These are phyloP conservation scores for Odocoileus hemionus DNA, from an alignment of 2,113 vertebrate genomes.

Conservation along the genomic window DNA sequence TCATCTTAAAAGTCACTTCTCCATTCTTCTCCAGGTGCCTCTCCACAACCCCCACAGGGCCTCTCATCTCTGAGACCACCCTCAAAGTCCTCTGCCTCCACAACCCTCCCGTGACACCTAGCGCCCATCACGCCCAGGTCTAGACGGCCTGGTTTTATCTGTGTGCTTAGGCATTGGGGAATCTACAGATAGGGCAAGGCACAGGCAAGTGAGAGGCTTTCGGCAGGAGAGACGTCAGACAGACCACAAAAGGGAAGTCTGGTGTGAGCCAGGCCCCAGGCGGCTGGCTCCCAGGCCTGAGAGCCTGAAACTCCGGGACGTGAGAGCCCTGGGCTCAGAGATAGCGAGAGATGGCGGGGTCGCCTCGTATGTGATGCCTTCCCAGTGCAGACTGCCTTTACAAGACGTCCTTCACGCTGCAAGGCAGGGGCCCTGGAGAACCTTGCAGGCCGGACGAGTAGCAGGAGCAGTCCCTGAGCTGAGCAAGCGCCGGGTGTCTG, in stretches of 20 bases:
- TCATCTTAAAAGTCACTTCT: neutral
- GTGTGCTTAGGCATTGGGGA: neutral
- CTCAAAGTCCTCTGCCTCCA: neutral
- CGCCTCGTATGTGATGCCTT: fast-evolving
- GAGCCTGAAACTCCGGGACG: too few species aligned
- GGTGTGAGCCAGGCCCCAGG: neutral
- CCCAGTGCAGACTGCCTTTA: neutral
- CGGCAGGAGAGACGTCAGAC: neutral
- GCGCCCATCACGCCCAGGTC: neutral
- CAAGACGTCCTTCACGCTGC: neutral
- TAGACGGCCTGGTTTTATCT: neutral
- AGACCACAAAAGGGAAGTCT: neutral
- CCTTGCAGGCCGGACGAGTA: neutral
- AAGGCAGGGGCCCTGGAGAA: neutral
- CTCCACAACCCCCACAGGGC: neutral
- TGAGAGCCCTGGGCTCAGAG: neutral
- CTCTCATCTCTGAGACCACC: neutral
- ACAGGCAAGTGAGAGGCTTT: neutral
- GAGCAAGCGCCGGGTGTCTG: neutral
- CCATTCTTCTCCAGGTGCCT: neutral
- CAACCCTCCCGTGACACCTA: neutral
- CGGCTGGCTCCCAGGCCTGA: neutral
- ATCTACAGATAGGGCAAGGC: neutral
- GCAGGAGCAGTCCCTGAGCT: neutral
- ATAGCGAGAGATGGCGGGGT: fast-evolving